A percentile compares a stretch with the other conserved stretches of the same genome.
phyloP scores from a whole-genome alignment of 2,888 invertebrate genomes.

The Acholoe squamosa region DNA sequence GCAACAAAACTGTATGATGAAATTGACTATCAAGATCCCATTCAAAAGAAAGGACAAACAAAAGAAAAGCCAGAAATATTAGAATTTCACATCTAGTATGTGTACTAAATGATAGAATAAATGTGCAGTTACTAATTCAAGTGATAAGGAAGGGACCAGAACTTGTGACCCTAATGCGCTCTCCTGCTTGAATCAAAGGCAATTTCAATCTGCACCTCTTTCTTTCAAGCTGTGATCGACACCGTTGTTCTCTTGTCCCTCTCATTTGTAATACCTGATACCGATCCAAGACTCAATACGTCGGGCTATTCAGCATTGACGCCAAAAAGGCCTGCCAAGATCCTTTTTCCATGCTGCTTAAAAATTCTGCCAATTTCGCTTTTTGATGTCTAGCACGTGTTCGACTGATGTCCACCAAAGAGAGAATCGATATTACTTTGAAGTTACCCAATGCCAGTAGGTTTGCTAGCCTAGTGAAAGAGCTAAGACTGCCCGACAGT shows the following conservation, averaged over 20 bases:
- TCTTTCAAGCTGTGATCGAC: constrained; percentile 19
- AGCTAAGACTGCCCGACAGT: no score
- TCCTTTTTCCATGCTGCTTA: neutral
- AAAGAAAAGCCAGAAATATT: no score
- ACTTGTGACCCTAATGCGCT: neutral
- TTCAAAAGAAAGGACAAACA: no score
- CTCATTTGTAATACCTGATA: constrained; percentile 6
- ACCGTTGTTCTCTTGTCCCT: neutral
- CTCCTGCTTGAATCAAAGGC: neutral
- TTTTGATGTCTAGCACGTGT: constrained; percentile 29
- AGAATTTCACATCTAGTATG: no score
- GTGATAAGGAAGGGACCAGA: neutral
- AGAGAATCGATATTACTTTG: neutral
- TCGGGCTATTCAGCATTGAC: neutral
- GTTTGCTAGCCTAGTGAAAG: neutral
- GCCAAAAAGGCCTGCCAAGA: constrained; percentile 15
- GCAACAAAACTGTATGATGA: no score
- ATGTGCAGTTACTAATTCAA: no score
- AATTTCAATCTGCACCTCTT: constrained; percentile 7
- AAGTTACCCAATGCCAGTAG: neutral
- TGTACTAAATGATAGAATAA: no score
- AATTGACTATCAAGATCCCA: no score
- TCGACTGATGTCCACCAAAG: constrained; percentile 2
- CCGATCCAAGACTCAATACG: neutral
- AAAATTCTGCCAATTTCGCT: constrained; percentile 29